Conservation (phyloP, 1,140 invertebrate genomes). For the Cyphomyrmex costatus region DNA sequence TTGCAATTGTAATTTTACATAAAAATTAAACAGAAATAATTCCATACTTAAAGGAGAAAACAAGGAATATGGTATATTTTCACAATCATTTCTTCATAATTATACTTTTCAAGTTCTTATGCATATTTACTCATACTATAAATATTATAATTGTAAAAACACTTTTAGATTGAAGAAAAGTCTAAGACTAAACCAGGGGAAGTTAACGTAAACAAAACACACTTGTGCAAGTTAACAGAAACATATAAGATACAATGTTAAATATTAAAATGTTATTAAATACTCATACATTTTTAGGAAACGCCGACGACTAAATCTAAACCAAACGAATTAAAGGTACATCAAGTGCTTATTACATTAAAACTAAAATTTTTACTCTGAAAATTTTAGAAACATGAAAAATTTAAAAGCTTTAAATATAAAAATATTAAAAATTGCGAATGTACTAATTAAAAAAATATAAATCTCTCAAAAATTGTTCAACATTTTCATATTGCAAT, state of each 20-base stretch:
- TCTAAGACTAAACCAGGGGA: conserved; percentile 31
- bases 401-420: not conserved
- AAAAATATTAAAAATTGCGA: not conserved
- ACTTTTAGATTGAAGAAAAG: conserved; percentile 63
- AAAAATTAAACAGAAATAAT: not conserved
- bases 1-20: not conserved
- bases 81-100: not conserved
- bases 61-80: conserved; percentile 68
- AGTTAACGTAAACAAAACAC: conserved; percentile 33
- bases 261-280: conserved; percentile 13
- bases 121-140: not conserved
- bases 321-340: conserved; percentile 81
- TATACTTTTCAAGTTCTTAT: not conserved
- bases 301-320: conserved; percentile 74
- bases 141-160: not conserved
- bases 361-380: not conserved
- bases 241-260: not conserved
- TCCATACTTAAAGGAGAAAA: conserved; percentile 36
- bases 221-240: not conserved
- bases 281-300: conserved; percentile 68
- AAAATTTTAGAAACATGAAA: not conserved
- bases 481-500: not conserved
- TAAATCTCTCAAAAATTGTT: not conserved
- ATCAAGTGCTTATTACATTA: conserved; percentile 52
- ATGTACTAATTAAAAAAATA: not conserved